A percentile compares a stretch with the other conserved stretches of the same genome.
Conservation (phyloP, 2,888 invertebrate species). For the Myopa tessellatipennis region DNA sequence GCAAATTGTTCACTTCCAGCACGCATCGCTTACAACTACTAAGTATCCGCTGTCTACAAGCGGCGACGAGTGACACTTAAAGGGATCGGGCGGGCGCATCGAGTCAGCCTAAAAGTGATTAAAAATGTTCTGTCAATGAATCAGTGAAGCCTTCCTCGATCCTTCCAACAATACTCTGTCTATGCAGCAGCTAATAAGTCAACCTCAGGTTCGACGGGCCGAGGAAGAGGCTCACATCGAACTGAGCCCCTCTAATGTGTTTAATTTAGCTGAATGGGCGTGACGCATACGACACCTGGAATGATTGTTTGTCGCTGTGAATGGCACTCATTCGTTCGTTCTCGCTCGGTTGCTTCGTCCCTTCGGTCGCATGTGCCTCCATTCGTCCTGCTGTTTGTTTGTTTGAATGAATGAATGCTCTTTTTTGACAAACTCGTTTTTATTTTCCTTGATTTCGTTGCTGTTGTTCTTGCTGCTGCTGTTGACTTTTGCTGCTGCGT, state of each 20-base stretch:
- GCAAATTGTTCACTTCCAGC: slow-evolving; percentile 34
- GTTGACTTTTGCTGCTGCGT: slow-evolving; percentile 33
- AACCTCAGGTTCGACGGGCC: background rate
- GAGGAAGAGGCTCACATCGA: slow-evolving; percentile 25
- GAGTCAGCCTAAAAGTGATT: slow-evolving; percentile 29
- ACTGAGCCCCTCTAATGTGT: slow-evolving; percentile 33
- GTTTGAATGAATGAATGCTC: background rate
- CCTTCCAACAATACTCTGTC: background rate
- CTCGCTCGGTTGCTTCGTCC: background rate
- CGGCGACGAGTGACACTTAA: slow-evolving; percentile 23
- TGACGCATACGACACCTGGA: slow-evolving; percentile 66
- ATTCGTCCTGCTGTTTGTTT: slow-evolving; percentile 1
- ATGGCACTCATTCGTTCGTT: slow-evolving; percentile 23
- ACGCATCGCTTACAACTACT: background rate
- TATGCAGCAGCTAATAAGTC: slow-evolving; percentile 37
- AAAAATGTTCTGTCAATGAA: slow-evolving; percentile 32
- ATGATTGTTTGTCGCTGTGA: slow-evolving; percentile 58
- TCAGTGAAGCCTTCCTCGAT: background rate
- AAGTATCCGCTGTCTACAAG: slow-evolving; percentile 5
- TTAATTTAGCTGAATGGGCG: slow-evolving; percentile 54
- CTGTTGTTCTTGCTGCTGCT: slow-evolving; percentile 23
- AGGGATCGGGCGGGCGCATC: slow-evolving; percentile 11
- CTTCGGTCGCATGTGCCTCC: background rate
- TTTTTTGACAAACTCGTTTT: background rate
- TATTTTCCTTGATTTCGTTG: background rate